These are phyloP conservation scores for Orthosia gothica DNA, from an alignment of 2,888 invertebrate genomes.

Conservation along the genomic window DNA sequence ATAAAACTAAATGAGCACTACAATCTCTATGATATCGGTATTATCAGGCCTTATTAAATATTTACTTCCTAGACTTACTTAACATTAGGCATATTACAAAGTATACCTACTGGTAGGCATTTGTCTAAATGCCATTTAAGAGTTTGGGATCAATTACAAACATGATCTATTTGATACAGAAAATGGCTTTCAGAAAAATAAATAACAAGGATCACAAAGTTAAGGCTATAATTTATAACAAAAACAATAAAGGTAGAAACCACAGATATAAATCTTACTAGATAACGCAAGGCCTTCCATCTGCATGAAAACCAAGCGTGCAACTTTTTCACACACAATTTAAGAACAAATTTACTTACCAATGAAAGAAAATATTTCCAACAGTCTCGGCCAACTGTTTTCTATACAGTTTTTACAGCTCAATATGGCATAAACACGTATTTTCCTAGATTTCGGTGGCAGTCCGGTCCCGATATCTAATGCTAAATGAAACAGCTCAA, in stretches of 20 bases:
- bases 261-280: too few species aligned
- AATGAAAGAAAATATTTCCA: too few species aligned
- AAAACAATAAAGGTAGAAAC: slow-evolving; percentile 22
- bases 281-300: too few species aligned
- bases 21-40: slow-evolving; percentile 65
- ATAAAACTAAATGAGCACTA: slow-evolving; percentile 71
- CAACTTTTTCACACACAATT: too few species aligned
- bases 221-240: slow-evolving; percentile 24
- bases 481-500: too few species aligned
- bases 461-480: too few species aligned
- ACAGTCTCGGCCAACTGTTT: too few species aligned
- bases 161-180: slow-evolving; percentile 40
- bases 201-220: slow-evolving; percentile 41
- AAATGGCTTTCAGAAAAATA: slow-evolving; percentile 59
- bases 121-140: slow-evolving; percentile 65
- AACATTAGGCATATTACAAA: slow-evolving; percentile 50
- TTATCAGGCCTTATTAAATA: slow-evolving; percentile 56
- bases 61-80: slow-evolving; percentile 59
- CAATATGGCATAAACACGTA: too few species aligned
- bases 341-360: too few species aligned
- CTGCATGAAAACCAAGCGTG: too few species aligned
- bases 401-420: too few species aligned
- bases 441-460: too few species aligned
- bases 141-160: slow-evolving; percentile 50
- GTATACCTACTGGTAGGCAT: slow-evolving; percentile 50